Base-by-base conservation (phyloP, 2,113 vertebrate genomes). In the Cyphomyrus discorhynchus region DNA sequence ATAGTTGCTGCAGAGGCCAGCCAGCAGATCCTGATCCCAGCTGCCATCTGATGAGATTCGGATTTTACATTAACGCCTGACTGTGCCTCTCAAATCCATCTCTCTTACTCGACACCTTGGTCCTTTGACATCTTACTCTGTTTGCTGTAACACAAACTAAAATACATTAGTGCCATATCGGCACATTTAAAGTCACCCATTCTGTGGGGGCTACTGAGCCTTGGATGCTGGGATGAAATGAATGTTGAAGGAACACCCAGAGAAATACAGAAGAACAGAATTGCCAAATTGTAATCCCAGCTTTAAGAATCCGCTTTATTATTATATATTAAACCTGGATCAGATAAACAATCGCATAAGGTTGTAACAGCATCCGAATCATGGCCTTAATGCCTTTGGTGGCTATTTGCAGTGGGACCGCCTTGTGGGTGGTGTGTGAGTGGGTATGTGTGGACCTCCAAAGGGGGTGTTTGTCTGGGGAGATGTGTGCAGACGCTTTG, bases 401-500 rank as follows among this genome's bases (percentile, higher is more conserved):
- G 86, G 52, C 46, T 45, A 10, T 46, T 42, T 39, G 62, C 31
- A 13, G 88, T 42, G 83, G n/a, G 35, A 2, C 17, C 1, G 11
- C 13, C 15, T 53, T 31, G n/a, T 17, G 5, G 50, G 13, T 56
- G 19, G 35, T 82, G 24, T 62, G 3, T 70, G 89, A 56, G 58
- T 56, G 82, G 80, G 87, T 21, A 21, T 88, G 27, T 5, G 90
- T 39, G 19, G 89, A 83, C 90, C 91, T 93, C 92, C 90, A 93
- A 93, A 94, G 93, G 93, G 92, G 95, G 94, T 86, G 19, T 11
- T 53, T 42, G 21, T 27, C 39, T 62, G 93, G 92, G 93, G 94
- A 92, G 92, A n/a, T 35, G 21, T 70, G 3, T 50, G 49, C 84
- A 10, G 47, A 91, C 94, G 93, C 94, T 66, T 66, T 84, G 66